Base-by-base conservation (phyloP, 2,797 vertebrate genomes). In the Ciconia nigra region DNA sequence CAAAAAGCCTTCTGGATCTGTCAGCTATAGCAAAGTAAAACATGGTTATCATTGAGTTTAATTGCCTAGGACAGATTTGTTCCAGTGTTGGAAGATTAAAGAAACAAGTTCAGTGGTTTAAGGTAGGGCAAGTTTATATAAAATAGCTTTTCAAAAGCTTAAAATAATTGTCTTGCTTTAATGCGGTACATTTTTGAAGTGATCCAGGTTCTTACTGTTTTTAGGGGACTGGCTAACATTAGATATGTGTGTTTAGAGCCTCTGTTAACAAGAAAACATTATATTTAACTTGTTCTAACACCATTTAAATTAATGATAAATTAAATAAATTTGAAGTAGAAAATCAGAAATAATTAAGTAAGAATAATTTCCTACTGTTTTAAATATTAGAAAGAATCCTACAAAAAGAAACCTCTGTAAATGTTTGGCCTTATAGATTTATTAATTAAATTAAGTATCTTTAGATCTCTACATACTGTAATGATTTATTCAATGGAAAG, bases 1-100 rank as follows among this genome's bases (percentile, higher is more conserved):
- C 15, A 71, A 46, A 74, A 93, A 87, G 35, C 77, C 74, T 96
- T 94, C 79, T 73, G 71, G 41, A 92, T 95, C 87, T 96, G 57
- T 81, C 88, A 93, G 87, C 73, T 95, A 59, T 83, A 71, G 59
- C 82, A 41, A 71, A 74, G 49, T 94, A 83, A 94, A 97, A 96
- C 49, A 77, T 83, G 79, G 63, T 15, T 57, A 42, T 47, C 42
- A 29, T 18, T 21, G 17, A 70, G 25, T 70, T 84, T 96, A 94
- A 95, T 96, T 95, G 83, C 72, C 65, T 91, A 49, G 54, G 29
- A 62, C 39, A 80, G 57, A 42, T 44, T 91, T 90, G 13, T 71
- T 90, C 96, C 51, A 52, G 9, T 86, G 37, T 62, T 63, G 19
- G 54, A 76, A 80, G 44, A 79, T 58, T 46, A 86, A 54, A 77